phyloP scores from a whole-genome alignment of 2,797 vertebrate species.

The Hippopotamyrus pictus region DNA sequence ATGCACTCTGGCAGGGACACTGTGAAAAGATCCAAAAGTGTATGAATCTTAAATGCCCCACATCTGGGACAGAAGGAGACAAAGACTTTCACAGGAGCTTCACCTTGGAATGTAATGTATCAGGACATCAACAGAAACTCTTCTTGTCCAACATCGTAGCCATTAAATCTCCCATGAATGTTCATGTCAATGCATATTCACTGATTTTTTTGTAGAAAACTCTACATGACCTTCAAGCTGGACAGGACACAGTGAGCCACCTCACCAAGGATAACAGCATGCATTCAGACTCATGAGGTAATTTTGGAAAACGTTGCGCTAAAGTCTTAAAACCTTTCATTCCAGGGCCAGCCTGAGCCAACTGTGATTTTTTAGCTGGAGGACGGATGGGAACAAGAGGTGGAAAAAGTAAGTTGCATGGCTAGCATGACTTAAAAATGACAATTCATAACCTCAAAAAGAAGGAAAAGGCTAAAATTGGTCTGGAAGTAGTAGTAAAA shows the following conservation, averaged over 20 bases:
- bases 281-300: constrained; percentile 49
- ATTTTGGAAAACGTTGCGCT: constrained; percentile 15
- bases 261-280: constrained; percentile 60
- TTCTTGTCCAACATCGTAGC: not conserved
- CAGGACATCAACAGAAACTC: not conserved
- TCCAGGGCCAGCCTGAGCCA: not conserved
- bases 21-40: not conserved
- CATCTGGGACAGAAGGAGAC: constrained; percentile 56
- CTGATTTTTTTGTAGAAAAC: constrained; percentile 53
- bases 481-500: constrained; percentile 59
- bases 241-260: constrained; percentile 64
- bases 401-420: constrained; percentile 59
- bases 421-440: constrained; percentile 60
- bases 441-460: constrained; percentile 57
- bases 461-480: constrained; percentile 55
- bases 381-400: constrained; percentile 62
- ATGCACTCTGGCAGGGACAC: not conserved
- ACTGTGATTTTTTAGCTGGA: constrained; percentile 42
- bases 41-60: not conserved
- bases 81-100: constrained; percentile 58
- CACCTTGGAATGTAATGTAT: not conserved
- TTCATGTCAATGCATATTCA: not conserved
- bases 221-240: constrained; percentile 59
- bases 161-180: not conserved
- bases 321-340: not conserved